A percentile compares a stretch with the other conserved stretches of the same genome.
Evolutionary conservation across 2,888 invertebrate genomes (phyloP).

Genomic region (Dryococelus australis): DNA sequence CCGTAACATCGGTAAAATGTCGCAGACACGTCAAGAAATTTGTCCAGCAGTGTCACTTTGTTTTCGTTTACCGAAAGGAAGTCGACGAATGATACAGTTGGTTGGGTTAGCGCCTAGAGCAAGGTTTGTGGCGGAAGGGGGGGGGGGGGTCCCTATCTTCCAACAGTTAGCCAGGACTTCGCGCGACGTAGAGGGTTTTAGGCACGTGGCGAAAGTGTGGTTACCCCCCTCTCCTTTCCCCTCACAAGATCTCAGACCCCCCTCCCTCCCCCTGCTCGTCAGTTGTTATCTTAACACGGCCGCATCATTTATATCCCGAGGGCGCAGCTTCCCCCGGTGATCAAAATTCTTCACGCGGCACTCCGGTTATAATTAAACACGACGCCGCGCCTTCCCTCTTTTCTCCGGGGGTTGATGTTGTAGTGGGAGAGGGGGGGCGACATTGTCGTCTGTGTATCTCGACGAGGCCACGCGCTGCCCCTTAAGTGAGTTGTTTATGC

Average conservation of each 20-base stretch:
- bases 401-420: too few relatives aligned
- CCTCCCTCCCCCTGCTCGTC: neutral
- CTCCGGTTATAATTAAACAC: conserved; percentile 10
- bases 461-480: neutral
- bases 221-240: neutral
- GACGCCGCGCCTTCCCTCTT: neutral
- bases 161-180: too few relatives aligned
- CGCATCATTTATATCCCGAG: conserved; percentile 16
- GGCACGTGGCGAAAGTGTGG: neutral
- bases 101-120: too few relatives aligned
- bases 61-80: too few relatives aligned
- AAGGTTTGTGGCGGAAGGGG: too few relatives aligned
- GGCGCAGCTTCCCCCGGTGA: neutral
- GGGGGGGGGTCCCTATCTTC: too few relatives aligned
- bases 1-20: too few relatives aligned
- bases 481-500: neutral
- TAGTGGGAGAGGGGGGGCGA: too few relatives aligned
- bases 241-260: neutral
- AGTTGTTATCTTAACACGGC: neutral
- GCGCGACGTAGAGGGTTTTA: too few relatives aligned
- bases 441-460: conserved; percentile 3
- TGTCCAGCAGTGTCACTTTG: too few relatives aligned
- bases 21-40: too few relatives aligned
- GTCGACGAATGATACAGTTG: too few relatives aligned
- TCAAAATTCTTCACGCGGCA: neutral